Conservation (phyloP, 2,888 invertebrate species). For the Pyralis farinalis region DNA sequence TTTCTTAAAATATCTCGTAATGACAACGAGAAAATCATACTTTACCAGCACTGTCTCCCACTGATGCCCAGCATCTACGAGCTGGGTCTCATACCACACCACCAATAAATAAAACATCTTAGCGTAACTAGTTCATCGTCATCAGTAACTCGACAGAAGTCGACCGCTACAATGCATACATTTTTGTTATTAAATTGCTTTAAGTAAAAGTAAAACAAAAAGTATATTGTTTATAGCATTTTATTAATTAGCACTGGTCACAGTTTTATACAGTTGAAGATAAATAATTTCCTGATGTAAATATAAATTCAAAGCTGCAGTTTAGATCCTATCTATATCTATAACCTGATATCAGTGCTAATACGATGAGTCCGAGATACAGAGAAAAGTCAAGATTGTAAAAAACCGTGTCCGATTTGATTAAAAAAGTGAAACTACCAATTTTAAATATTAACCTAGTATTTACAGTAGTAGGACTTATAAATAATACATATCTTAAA, state of each 20-base stretch:
- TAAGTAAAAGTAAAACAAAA: slow-evolving; percentile 20
- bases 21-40: no score
- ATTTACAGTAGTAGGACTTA: slow-evolving; percentile 71
- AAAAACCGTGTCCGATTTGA: slow-evolving; percentile 27
- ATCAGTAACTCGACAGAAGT: no score
- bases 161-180: no score
- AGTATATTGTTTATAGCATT: slow-evolving; percentile 43
- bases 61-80: no score
- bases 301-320: slow-evolving; percentile 15
- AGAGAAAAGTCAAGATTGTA: slow-evolving; percentile 26
- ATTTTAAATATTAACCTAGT: slow-evolving; percentile 76
- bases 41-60: no score
- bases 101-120: no score
- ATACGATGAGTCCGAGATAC: slow-evolving; percentile 36
- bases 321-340: slow-evolving; percentile 23
- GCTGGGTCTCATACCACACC: no score
- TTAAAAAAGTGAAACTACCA: slow-evolving; percentile 61
- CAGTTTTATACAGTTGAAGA: slow-evolving; percentile 36
- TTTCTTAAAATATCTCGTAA: no score
- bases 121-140: no score
- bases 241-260: slow-evolving; percentile 63
- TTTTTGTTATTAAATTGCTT: no score
- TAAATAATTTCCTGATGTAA: slow-evolving; percentile 39
- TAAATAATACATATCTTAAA: slow-evolving; percentile 46
- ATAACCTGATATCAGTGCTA: slow-evolving; percentile 33